Evolutionary conservation across 1,140 invertebrate species (phyloP), one percentile per base, ranked within the genome.

Genomic region (Globodera rostochiensis): DNA sequence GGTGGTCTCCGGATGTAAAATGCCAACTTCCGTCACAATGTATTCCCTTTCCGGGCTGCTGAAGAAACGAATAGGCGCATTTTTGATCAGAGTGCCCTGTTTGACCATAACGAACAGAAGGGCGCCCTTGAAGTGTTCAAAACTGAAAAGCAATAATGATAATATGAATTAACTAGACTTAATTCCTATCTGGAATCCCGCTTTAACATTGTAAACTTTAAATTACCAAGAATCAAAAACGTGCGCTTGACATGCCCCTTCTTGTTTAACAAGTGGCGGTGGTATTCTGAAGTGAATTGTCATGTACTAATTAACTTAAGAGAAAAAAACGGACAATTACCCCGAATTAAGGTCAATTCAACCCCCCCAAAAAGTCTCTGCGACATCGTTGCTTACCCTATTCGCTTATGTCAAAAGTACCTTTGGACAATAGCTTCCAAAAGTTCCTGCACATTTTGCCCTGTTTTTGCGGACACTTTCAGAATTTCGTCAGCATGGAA

Each of bases 201-300:
- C 36, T 74, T 74, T 21, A 74, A 74, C 46, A 74, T 21, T 74
- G 21, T 19, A 25, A n/a, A 7, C 4, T 25, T 5, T 19, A 5
- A 75, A 77, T 64, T 50, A 97, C 94, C 95, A 97, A 70, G 94
- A 96, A 90, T 99, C 97, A 91, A 98, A 97, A 69, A 98, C 91
- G 25, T 98, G 90, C 0, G 94, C 95, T 89, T 93, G 93, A 67
- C 97, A 93, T 36, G 93, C 92, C 45, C 91, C 91, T 9, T 92
- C 86, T 80, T 91, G 89, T 79, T 90, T 89, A 77, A 86, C 89
- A 13, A 36, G 80, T 6, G 96, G 96, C 4, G 88, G 19, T n/a
- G 87, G 87, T 77, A 89, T 84, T 80, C 91, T 92, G 57, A 83
- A 50, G 90, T 85, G 79, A 36, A 45, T 60, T 11, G 21, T 25